Conservation (phyloP, 2,888 invertebrate genomes). For the Oscheius sp. region DNA sequence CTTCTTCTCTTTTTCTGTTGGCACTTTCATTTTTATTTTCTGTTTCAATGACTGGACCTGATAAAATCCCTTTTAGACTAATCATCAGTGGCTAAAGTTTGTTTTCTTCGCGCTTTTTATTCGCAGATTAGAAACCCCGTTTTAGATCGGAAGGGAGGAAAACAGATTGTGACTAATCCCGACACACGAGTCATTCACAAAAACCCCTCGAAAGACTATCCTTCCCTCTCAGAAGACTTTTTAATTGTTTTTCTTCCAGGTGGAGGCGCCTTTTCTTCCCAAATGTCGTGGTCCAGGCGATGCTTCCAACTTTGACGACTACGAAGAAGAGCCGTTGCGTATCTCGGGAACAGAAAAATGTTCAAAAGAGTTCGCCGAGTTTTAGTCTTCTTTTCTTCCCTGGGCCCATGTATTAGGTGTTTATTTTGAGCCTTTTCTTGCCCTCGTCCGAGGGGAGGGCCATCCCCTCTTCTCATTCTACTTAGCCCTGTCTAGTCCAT, state of each 20-base stretch:
- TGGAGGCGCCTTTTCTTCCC: slow-evolving; percentile 98
- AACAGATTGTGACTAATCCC: too few species aligned
- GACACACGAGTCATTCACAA: too few species aligned
- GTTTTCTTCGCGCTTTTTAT: too few species aligned
- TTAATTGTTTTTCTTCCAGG: slow-evolving; percentile 75
- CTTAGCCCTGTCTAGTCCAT: slow-evolving; percentile 32
- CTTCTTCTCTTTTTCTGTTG: slow-evolving; percentile 28
- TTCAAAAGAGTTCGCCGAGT: slow-evolving; percentile 99
- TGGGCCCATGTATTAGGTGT: background rate
- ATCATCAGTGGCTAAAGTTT: too few species aligned
- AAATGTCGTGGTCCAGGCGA: slow-evolving; percentile 98
- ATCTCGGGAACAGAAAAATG: slow-evolving; percentile 99
- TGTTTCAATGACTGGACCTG: too few species aligned
- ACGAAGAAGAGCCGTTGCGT: slow-evolving; percentile 97
- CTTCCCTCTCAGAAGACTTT: too few species aligned
- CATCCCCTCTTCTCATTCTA: slow-evolving; percentile 4
- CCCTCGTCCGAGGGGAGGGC: background rate
- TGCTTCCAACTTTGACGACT: slow-evolving; percentile 99
- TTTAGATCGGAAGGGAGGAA: too few species aligned
- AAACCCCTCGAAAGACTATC: too few species aligned
- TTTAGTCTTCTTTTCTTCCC: too few species aligned
- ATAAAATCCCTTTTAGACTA: too few species aligned
- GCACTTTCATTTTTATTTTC: slow-evolving; percentile 17
- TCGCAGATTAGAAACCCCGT: background rate
- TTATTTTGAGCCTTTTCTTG: background rate